Conservation (phyloP, 1,140 invertebrate genomes). For the Platorchestia sp. region DNA sequence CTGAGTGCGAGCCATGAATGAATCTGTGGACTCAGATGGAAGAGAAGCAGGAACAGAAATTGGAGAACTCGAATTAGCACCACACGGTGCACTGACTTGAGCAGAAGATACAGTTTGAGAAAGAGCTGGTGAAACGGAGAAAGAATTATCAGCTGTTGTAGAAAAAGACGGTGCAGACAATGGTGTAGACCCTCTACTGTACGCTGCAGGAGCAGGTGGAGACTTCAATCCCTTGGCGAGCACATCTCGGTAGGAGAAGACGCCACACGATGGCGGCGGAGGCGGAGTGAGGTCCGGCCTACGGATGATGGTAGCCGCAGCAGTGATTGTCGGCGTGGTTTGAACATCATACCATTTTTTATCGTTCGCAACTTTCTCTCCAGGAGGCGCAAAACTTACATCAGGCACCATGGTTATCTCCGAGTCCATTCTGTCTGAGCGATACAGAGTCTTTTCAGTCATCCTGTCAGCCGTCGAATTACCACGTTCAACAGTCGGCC, state of each 20-base stretch:
- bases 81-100: background rate
- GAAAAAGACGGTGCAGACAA: background rate
- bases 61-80: background rate
- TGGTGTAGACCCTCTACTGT: background rate
- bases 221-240: slow-evolving; percentile 3
- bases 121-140: background rate
- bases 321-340: slow-evolving; percentile 20
- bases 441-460: background rate
- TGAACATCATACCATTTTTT: background rate
- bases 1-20: background rate
- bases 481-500: background rate
- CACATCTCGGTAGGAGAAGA: slow-evolving; percentile 20
- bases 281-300: slow-evolving; percentile 10
- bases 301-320: slow-evolving; percentile 25
- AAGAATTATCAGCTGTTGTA: background rate
- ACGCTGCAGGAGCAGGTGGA: background rate
- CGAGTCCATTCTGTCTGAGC: background rate
- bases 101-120: background rate
- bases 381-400: background rate
- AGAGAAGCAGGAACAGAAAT: background rate
- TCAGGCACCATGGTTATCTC: background rate
- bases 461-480: background rate
- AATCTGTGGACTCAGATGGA: too few species aligned
- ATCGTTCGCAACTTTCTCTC: background rate
- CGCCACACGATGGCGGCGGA: background rate